phyloP scores from a whole-genome alignment of 2,113 vertebrate species.

The Epinephelus moara region DNA sequence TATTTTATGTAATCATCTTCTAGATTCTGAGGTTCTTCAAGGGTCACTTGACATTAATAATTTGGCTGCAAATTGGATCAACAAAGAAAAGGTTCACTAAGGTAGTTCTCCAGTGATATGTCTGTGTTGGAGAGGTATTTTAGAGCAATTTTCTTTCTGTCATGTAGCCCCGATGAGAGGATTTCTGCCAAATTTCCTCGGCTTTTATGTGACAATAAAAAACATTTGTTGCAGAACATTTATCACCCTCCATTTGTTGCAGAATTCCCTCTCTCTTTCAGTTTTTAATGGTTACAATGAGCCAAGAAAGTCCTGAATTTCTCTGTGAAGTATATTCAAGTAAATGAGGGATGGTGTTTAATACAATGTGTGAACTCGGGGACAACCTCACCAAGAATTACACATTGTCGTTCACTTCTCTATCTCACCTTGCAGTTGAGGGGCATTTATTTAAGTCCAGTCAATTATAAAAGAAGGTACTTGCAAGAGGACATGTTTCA shows the following conservation, averaged over 20 bases:
- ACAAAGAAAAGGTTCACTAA: not conserved
- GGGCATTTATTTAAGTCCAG: constrained; percentile 57
- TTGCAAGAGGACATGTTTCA: constrained; percentile 63
- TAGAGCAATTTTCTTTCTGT: not conserved
- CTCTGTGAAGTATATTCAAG: not conserved
- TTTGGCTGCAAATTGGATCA: not conserved
- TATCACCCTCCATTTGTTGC: constrained; percentile 22
- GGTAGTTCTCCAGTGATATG: not conserved
- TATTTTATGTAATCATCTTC: not conserved
- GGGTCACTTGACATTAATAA: not conserved
- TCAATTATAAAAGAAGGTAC: constrained; percentile 52
- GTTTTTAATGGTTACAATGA: not conserved
- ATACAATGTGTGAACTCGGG: constrained; percentile 10
- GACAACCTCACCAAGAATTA: constrained; percentile 24
- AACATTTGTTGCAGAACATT: constrained; percentile 28
- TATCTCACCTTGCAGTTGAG: constrained; percentile 54
- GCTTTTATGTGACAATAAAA: constrained; percentile 34
- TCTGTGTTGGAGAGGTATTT: not conserved
- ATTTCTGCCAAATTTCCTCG: constrained; percentile 10
- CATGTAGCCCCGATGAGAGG: not conserved
- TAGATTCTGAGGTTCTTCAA: not conserved
- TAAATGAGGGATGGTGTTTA: constrained; percentile 31
- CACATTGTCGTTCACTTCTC: constrained; percentile 50
- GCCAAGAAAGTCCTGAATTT: constrained; percentile 1
- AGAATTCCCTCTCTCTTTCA: not conserved